These are phyloP conservation scores for Thrips palmi DNA, from an alignment of 1,140 invertebrate species.

Conservation along the genomic window DNA sequence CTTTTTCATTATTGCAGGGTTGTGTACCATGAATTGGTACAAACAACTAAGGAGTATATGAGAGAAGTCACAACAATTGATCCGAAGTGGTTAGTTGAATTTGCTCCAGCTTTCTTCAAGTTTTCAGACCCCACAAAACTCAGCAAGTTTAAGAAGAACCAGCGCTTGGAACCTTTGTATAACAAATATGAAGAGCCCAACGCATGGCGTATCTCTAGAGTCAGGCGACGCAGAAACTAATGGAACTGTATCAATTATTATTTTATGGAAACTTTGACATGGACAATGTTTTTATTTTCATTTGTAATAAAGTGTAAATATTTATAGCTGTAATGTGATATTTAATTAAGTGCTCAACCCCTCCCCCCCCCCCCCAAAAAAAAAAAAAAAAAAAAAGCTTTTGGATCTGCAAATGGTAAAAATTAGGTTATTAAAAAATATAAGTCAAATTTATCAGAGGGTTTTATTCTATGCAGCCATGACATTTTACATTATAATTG, in stretches of 20 bases:
- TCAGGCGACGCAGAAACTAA: slow-evolving; percentile 76
- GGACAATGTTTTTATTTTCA: no score
- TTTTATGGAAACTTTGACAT: not conserved
- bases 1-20: slow-evolving; percentile 44
- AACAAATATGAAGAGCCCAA: slow-evolving; percentile 99
- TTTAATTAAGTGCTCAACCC: no score
- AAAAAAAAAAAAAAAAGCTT: no score
- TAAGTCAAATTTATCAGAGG: no score
- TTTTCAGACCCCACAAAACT: slow-evolving; percentile 98
- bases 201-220: slow-evolving; percentile 94
- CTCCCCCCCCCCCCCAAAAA: no score
- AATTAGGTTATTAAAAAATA: no score
- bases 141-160: slow-evolving; percentile 98
- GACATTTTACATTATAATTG: no score
- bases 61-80: slow-evolving; percentile 96
- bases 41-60: slow-evolving; percentile 99
- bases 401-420: no score
- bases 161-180: slow-evolving; percentile 90
- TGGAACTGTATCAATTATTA: no score
- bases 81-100: slow-evolving; percentile 98
- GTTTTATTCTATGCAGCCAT: no score
- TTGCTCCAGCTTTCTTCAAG: slow-evolving; percentile 97
- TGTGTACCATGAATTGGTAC: slow-evolving; percentile 95
- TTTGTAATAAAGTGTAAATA: no score
- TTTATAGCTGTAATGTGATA: no score